Evolutionary conservation across 2,797 vertebrate genomes (phyloP), one percentile per base, ranked within the genome.

Genomic region (Kryptolebias ocellatus): DNA sequence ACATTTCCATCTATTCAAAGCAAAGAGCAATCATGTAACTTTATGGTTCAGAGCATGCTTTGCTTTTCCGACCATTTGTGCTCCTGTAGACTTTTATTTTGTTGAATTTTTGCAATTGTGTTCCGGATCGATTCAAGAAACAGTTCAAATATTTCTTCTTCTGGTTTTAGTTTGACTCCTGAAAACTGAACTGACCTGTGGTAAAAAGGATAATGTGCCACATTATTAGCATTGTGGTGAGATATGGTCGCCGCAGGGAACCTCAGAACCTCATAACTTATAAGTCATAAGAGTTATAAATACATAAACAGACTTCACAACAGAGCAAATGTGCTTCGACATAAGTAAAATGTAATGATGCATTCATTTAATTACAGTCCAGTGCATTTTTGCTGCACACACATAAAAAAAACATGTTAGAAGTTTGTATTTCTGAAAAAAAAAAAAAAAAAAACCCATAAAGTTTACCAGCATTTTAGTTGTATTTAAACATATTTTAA

Each of bases 181-280:
- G 10, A 49, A 18, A 66, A 39, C 29, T 28, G 2, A 53, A 44
- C 20, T 15, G 16, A 6, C 9, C 1, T 51, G 18, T 53, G 17
- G 52, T 55, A 55, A 60, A 54, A 64, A 51, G 6, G 37, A 59
- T 24, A 59, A 12, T 4, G 15, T 14, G 34, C 56, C 55, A 45
- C 37, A 18, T 31, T 20, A 20, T 58, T 45, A 45, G 14, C 56
- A 24, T 29, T 11, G 47, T 45, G 55, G 49, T 59, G 27, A 54
- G 54, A 69, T 55, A 50, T 14, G 7, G 12, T 15, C 46, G 15
- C 47, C 28, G 39, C 64, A 29, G 27, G 37, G 12, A 28, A 18
- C 16, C 10, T 64, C 37, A 10, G 10, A 9, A 39, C 37, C 37
- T 39, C 9, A 39, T 2, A 10, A 39, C 37, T 2, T 9, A 39